Evolutionary conservation across 2,888 invertebrate species (phyloP).

Genomic region (Lissonota sp.): DNA sequence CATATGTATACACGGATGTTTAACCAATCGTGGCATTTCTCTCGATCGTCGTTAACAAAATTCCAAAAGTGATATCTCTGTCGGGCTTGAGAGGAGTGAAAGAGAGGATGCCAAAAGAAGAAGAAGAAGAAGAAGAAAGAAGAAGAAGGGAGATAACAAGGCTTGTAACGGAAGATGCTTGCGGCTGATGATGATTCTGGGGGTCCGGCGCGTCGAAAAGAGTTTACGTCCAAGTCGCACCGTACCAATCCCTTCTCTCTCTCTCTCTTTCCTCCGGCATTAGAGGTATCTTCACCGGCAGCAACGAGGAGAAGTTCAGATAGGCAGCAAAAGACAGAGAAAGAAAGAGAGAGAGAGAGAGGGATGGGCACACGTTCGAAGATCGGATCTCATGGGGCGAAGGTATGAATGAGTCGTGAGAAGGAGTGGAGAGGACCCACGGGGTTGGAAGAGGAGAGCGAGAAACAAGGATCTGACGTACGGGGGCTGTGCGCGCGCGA

Average conservation of each 20-base stretch:
- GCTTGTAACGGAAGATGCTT: conserved; percentile 38
- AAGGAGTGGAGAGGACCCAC: conserved; percentile 67
- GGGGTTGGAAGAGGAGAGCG: conserved; percentile 16
- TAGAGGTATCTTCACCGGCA: conserved; percentile 47
- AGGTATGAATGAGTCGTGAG: conserved; percentile 81
- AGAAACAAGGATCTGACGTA: conserved; percentile 20
- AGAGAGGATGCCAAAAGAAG: conserved; percentile 29
- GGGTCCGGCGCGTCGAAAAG: conserved; percentile 22
- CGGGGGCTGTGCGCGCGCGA: background rate
- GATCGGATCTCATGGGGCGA: conserved; percentile 78
- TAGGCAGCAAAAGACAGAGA: conserved; percentile 16
- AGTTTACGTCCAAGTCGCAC: conserved; percentile 34
- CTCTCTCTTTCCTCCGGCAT: conserved; percentile 11
- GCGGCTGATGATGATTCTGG: conserved; percentile 44
- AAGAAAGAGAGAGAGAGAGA: conserved; percentile 9
- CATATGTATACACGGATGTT: background rate
- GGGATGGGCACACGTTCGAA: conserved; percentile 57
- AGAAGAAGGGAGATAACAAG: conserved; percentile 34
- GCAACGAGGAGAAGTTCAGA: conserved; percentile 42
- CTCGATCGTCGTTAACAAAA: conserved; percentile 9
- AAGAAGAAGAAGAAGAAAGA: conserved; percentile 37
- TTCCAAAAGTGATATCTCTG: conserved; percentile 46
- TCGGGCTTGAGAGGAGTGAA: conserved; percentile 34
- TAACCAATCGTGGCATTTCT: conserved; percentile 5
- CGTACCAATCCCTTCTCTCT: conserved; percentile 19